Conservation (phyloP, 30 jellyfish, hydroid and myxozoan genomes). For the Morbakka virulenta region DNA sequence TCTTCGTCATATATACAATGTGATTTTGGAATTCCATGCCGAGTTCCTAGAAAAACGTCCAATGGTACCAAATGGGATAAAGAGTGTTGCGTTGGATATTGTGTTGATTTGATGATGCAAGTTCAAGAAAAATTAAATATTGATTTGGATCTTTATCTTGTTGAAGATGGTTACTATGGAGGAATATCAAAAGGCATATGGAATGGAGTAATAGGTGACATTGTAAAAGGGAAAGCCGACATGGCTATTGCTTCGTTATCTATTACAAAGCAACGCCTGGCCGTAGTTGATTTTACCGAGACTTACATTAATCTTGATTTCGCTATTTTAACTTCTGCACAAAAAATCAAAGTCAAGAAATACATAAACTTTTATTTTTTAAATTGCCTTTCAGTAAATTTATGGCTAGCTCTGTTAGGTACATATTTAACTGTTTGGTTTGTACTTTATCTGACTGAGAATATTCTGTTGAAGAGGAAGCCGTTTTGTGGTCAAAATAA, state of each 20-base stretch:
- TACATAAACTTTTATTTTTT: constrained; percentile 53
- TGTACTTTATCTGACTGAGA: constrained; percentile 44
- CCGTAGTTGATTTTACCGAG: background rate
- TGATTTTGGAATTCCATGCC: constrained; percentile 32
- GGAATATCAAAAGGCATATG: background rate
- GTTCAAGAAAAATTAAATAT: background rate
- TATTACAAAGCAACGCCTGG: background rate
- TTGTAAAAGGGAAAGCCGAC: constrained; percentile 1
- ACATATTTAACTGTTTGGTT: constrained; percentile 21
- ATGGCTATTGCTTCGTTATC: background rate
- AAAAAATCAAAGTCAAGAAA: background rate
- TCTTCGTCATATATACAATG: background rate
- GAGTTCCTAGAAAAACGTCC: background rate
- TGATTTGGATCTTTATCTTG: background rate
- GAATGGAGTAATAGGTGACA: constrained; percentile 1
- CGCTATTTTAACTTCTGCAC: background rate
- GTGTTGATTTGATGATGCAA: background rate
- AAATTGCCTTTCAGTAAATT: constrained; percentile 31
- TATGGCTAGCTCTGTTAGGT: constrained; percentile 35
- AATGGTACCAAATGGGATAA: constrained; percentile 14
- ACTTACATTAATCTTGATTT: background rate
- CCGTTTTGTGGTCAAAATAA: background rate
- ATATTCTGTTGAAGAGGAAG: background rate
- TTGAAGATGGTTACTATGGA: background rate
- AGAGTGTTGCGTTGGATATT: background rate